Evolutionary conservation across 2,888 invertebrate genomes (phyloP).

Genomic region (Platerodrilus igneus): DNA sequence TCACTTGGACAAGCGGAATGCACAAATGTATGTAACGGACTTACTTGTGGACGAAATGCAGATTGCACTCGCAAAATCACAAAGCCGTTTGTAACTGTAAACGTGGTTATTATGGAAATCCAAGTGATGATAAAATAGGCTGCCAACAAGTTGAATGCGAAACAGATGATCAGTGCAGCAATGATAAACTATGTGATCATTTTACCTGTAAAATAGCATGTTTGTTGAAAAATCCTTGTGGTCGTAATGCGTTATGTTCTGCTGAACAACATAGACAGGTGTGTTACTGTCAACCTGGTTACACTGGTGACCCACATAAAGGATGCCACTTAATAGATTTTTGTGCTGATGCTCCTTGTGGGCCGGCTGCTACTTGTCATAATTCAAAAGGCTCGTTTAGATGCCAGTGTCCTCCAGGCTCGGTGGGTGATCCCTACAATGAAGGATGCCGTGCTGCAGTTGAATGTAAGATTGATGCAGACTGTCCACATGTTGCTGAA

Average conservation of each 20-base stretch:
- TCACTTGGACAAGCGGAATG: constrained; percentile 74
- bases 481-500: constrained; percentile 76
- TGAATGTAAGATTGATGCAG: constrained; percentile 72
- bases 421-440: constrained; percentile 80
- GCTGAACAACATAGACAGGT: constrained; percentile 75
- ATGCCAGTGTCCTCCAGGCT: constrained; percentile 73
- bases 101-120: constrained; percentile 69
- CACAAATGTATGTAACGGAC: constrained; percentile 66
- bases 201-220: constrained; percentile 85
- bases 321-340: constrained; percentile 74
- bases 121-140: constrained; percentile 68
- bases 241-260: constrained; percentile 78
- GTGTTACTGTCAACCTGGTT: constrained; percentile 84
- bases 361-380: constrained; percentile 72
- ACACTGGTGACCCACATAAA: constrained; percentile 69
- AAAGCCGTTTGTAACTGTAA: constrained; percentile 73
- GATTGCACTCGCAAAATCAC: constrained; percentile 72
- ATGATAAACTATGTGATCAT: constrained; percentile 77
- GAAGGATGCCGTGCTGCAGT: constrained; percentile 78
- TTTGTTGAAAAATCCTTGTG: constrained; percentile 76
- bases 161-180: constrained; percentile 65
- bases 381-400: constrained; percentile 76
- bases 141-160: constrained; percentile 78
- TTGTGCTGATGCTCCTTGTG: constrained; percentile 74
- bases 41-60: constrained; percentile 77